These are phyloP conservation scores for Sycophaga agraensis DNA, from an alignment of 1,140 invertebrate genomes.

Conservation along the genomic window DNA sequence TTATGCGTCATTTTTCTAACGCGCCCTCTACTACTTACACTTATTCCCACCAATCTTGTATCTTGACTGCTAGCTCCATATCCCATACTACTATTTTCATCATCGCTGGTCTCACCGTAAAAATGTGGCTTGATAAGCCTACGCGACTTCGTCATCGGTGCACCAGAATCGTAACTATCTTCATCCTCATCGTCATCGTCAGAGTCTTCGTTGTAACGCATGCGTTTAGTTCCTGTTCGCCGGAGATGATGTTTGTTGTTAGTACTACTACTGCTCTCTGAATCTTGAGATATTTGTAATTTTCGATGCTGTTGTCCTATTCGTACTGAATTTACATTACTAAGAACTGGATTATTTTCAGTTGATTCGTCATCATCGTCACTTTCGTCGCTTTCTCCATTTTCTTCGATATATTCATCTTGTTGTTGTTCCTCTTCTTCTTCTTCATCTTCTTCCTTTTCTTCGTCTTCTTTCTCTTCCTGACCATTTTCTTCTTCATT, in stretches of 20 bases:
- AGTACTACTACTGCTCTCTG: constrained; percentile 18
- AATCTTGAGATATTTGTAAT: constrained; percentile 9
- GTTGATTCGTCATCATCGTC: constrained; percentile 30
- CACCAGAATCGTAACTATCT: too few species aligned
- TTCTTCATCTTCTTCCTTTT: constrained; percentile 33
- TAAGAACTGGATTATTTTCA: constrained; percentile 8
- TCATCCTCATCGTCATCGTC: constrained; percentile 49
- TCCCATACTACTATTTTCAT: constrained; percentile 30
- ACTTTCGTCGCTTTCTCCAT: constrained; percentile 29
- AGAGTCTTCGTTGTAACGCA: constrained; percentile 67
- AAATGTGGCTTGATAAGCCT: constrained; percentile 43
- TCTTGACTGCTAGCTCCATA: constrained; percentile 2
- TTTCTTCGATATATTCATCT: constrained; percentile 30
- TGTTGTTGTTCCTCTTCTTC: constrained; percentile 45
- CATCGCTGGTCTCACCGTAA: constrained; percentile 44
- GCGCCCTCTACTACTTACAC: constrained; percentile 80
- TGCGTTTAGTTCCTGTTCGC: constrained; percentile 53
- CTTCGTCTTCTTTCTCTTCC: constrained; percentile 27
- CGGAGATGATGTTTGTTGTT: background rate
- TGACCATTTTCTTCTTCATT: constrained; percentile 25
- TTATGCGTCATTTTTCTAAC: constrained; percentile 76
- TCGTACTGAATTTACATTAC: background rate
- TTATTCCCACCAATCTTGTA: constrained; percentile 56
- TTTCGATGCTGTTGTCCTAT: background rate
- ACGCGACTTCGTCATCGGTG: too few species aligned